These are phyloP conservation scores for Phaonia tiefii DNA, from an alignment of 2,888 invertebrate species.

Conservation along the genomic window DNA sequence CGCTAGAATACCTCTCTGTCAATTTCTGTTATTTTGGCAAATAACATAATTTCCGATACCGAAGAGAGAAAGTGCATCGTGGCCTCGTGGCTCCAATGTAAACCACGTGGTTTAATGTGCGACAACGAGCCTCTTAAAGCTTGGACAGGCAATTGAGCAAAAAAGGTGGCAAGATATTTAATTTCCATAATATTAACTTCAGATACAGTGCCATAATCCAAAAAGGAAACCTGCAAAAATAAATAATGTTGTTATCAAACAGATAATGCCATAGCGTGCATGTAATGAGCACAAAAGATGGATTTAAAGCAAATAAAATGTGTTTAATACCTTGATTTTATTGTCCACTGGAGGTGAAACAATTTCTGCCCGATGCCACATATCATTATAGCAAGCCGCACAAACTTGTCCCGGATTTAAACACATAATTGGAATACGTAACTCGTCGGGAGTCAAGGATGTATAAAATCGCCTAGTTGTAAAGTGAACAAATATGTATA, in stretches of 20 bases:
- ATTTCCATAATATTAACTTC: slow-evolving; percentile 70
- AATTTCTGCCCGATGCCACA: slow-evolving; percentile 77
- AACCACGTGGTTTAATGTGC: slow-evolving; percentile 71
- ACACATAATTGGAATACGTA: slow-evolving; percentile 70
- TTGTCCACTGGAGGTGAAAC: slow-evolving; percentile 66
- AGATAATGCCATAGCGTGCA: background rate
- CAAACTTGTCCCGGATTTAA: slow-evolving; percentile 74
- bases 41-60: slow-evolving; percentile 71
- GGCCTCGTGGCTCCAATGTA: slow-evolving; percentile 72
- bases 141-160: slow-evolving; percentile 74
- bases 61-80: slow-evolving; percentile 71
- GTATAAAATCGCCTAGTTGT: slow-evolving; percentile 72
- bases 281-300: background rate
- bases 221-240: slow-evolving; percentile 71
- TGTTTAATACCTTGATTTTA: slow-evolving; percentile 71
- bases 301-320: background rate
- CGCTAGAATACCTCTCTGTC: slow-evolving; percentile 67
- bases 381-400: slow-evolving; percentile 67
- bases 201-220: slow-evolving; percentile 75
- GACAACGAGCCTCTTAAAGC: slow-evolving; percentile 73
- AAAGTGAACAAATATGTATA: slow-evolving; percentile 31
- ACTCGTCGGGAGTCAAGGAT: slow-evolving; percentile 51
- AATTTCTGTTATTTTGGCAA: slow-evolving; percentile 73
- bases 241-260: background rate
- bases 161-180: slow-evolving; percentile 72